Percentiles rank a stretch among this genome's conserved stretches.
Conservation (phyloP, 2,888 invertebrate species). For the Phrixothrix hirtus region DNA sequence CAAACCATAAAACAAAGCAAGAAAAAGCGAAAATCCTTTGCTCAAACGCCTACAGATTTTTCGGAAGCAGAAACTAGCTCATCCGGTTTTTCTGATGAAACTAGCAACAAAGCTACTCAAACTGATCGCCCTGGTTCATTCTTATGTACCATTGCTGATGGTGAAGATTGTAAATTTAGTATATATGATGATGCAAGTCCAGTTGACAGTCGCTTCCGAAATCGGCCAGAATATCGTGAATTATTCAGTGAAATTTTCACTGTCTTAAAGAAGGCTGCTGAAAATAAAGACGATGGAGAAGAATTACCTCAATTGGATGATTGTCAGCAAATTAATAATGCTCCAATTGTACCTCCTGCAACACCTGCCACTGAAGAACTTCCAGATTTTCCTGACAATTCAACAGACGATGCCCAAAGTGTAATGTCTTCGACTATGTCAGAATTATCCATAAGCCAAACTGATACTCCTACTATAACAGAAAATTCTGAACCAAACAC, state of each 20-base stretch:
- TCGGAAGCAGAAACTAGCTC: conserved; percentile 86
- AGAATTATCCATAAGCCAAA: conserved; percentile 70
- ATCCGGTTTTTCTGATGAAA: conserved; percentile 79
- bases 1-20: conserved; percentile 54
- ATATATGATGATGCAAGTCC: conserved; percentile 79
- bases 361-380: conserved; percentile 69
- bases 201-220: conserved; percentile 79
- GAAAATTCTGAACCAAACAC: conserved; percentile 56
- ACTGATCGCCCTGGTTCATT: conserved; percentile 83
- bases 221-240: conserved; percentile 79
- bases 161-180: conserved; percentile 83
- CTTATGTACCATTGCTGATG: conserved; percentile 82
- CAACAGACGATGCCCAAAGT: conserved; percentile 75
- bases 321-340: conserved; percentile 52
- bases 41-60: conserved; percentile 79
- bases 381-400: conserved; percentile 59
- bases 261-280: conserved; percentile 80
- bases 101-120: conserved; percentile 80
- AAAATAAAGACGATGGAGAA: conserved; percentile 80
- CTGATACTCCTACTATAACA: conserved; percentile 65
- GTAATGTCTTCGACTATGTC: conserved; percentile 76
- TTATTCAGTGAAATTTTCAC: conserved; percentile 83
- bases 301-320: conserved; percentile 74
- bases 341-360: conserved; percentile 67
- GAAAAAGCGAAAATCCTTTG: conserved; percentile 57